Conservation (phyloP, 2,113 vertebrate genomes). For the Tautogolabrus adspersus region DNA sequence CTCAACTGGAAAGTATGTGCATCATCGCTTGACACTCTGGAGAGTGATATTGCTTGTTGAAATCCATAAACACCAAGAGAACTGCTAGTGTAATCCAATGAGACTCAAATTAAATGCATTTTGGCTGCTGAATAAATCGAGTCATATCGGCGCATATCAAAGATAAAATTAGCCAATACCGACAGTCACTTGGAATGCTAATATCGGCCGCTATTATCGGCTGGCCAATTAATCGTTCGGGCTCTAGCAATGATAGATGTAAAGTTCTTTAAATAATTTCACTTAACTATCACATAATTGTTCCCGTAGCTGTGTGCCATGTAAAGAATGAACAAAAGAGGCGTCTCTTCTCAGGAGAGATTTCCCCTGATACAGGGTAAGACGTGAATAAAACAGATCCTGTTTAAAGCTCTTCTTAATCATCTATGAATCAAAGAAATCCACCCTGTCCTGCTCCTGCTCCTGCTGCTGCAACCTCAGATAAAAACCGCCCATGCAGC, state of each 20-base stretch:
- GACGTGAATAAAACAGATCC: constrained; percentile 41
- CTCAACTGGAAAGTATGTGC: too few species aligned
- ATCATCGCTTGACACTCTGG: too few species aligned
- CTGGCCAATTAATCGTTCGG: too few species aligned
- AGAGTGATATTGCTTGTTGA: too few species aligned
- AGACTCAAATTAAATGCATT: too few species aligned
- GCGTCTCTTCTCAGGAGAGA: constrained; percentile 3
- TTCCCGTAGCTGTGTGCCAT: not conserved
- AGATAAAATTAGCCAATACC: too few species aligned
- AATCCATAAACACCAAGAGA: too few species aligned
- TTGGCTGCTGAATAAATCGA: too few species aligned
- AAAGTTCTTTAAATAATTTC: not conserved
- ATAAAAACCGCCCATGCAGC: constrained; percentile 27
- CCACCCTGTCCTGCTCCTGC: not conserved
- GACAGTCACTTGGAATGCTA: too few species aligned
- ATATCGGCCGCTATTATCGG: too few species aligned
- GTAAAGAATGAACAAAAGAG: not conserved
- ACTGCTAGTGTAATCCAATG: too few species aligned
- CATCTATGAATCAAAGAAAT: constrained; percentile 52
- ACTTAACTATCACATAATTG: not conserved
- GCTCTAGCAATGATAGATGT: not conserved
- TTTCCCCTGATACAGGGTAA: constrained; percentile 45
- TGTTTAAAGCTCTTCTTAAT: constrained; percentile 55
- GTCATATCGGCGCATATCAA: too few species aligned
- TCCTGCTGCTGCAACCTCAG: constrained; percentile 4